phyloP scores from a whole-genome alignment of 2,888 invertebrate genomes.

The Acanthosepion pharaonis region DNA sequence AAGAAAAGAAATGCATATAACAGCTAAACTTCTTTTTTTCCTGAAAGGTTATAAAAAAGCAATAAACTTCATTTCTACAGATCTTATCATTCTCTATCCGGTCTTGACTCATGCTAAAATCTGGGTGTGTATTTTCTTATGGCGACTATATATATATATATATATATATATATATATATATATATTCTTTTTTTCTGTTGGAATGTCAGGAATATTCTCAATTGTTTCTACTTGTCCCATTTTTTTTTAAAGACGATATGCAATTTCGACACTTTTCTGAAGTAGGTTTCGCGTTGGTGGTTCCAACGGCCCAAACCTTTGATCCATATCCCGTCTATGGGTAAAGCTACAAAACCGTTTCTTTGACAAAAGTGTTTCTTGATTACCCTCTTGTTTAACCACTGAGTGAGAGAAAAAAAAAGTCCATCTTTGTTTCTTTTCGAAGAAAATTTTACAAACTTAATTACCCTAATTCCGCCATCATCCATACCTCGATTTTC shows the following conservation, averaged over 20 bases:
- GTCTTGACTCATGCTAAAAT: neutral
- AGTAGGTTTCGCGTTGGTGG: neutral
- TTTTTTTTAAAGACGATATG: neutral
- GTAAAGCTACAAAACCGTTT: neutral
- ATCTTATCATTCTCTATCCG: neutral
- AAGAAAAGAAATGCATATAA: neutral
- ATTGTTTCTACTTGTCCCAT: neutral
- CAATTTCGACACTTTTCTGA: constrained; percentile 33
- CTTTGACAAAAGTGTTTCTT: neutral
- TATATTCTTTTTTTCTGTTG: neutral
- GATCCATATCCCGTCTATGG: neutral
- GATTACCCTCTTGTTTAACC: neutral
- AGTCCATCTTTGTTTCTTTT: too few species aligned
- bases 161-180: too few species aligned
- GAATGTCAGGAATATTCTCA: constrained; percentile 33
- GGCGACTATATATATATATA: neutral
- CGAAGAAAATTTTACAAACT: too few species aligned
- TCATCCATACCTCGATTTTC: too few species aligned
- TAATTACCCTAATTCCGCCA: too few species aligned
- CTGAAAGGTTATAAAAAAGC: neutral
- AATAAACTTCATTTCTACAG: constrained; percentile 8
- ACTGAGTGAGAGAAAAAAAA: too few species aligned
- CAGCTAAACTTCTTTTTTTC: neutral
- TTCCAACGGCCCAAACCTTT: neutral
- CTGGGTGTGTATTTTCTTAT: constrained; percentile 1